These are phyloP conservation scores for Rallus crepitans DNA, from an alignment of 2,797 vertebrate genomes.

Conservation along the genomic window DNA sequence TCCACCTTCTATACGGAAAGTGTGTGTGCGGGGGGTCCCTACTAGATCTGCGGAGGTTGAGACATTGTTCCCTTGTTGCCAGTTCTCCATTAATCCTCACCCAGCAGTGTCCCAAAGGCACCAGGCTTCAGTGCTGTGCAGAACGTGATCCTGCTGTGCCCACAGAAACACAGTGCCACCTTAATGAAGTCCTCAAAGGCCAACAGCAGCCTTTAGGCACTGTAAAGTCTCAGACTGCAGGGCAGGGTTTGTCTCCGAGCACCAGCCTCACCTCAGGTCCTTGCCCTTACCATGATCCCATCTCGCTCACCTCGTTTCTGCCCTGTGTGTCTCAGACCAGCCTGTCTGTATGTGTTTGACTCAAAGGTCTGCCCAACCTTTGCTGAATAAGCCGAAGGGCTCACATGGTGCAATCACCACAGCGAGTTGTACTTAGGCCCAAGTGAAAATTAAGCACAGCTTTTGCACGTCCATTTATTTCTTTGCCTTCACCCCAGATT, in stretches of 20 bases:
- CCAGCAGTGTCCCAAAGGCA: neutral
- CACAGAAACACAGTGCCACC: neutral
- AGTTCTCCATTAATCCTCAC: neutral
- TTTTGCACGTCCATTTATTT: neutral
- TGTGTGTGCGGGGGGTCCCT: neutral
- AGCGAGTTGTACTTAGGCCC: neutral
- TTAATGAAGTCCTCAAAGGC: neutral
- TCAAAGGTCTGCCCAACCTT: neutral
- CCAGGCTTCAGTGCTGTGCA: neutral
- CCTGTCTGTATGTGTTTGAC: neutral
- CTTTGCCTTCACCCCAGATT: neutral
- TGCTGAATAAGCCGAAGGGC: neutral
- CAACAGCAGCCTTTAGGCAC: neutral
- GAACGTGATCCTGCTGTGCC: neutral
- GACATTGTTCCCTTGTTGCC: neutral
- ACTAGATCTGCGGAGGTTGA: neutral
- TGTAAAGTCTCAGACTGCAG: neutral
- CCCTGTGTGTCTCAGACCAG: neutral
- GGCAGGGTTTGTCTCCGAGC: neutral
- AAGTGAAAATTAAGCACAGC: neutral
- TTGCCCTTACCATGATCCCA: neutral
- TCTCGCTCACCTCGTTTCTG: neutral
- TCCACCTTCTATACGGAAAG: neutral
- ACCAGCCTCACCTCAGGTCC: neutral
- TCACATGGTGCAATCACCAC: neutral